phyloP scores from a whole-genome alignment of 2,113 vertebrate species.

The Echinops telfairi region DNA sequence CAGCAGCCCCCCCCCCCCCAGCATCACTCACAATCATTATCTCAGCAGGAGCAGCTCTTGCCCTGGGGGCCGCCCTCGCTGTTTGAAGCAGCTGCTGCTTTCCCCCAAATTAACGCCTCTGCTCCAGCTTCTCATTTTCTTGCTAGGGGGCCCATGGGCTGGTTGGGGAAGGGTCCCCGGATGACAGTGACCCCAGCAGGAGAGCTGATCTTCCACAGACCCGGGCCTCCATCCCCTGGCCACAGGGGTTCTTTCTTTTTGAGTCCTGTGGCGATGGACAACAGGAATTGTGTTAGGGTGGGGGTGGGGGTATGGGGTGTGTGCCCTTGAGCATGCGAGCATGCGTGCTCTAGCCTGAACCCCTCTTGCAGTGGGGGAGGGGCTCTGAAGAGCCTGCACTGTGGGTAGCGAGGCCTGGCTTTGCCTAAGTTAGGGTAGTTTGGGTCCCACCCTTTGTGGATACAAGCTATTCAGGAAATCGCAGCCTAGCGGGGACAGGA shows the following conservation, averaged over 20 bases:
- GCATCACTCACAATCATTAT: conserved; percentile 61
- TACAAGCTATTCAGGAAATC: background rate
- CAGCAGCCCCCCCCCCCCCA: conserved; percentile 32
- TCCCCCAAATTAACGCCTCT: conserved; percentile 65
- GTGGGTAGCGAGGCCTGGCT: background rate
- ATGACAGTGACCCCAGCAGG: conserved; percentile 6
- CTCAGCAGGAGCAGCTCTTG: conserved; percentile 65
- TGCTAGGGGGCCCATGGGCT: background rate
- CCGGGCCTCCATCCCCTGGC: background rate
- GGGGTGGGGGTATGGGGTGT: background rate
- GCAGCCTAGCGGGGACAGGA: background rate
- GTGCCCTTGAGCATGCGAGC: too few species aligned
- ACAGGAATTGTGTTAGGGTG: background rate
- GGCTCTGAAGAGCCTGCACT: background rate
- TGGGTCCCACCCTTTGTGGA: background rate
- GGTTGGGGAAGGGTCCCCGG: conserved; percentile 11
- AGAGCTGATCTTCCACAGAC: conserved; percentile 12
- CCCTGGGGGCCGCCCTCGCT: conserved; percentile 54
- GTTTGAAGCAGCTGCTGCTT: conserved; percentile 73
- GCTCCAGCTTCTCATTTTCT: conserved; percentile 66
- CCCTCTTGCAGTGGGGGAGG: background rate
- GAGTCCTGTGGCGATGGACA: conserved; percentile 31
- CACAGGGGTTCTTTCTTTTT: background rate
- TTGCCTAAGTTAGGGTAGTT: background rate
- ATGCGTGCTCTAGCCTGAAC: background rate